Base-by-base conservation (phyloP, 2,113 vertebrate species). In the Syngnathoides biaculeatus region DNA sequence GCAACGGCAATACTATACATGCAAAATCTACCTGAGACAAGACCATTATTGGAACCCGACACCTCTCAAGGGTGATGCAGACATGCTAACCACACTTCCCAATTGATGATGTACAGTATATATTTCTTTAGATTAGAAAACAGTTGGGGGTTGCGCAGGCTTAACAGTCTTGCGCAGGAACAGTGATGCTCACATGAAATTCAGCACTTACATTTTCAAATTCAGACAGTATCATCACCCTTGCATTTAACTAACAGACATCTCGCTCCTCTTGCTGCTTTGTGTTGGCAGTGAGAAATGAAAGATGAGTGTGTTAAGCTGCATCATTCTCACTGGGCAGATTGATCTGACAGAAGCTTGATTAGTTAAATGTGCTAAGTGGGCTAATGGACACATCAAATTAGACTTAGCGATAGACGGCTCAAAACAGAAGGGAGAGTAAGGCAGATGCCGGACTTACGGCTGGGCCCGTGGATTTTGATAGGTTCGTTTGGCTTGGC, bases 401-500 rank as follows among this genome's bases (percentile, higher is more conserved):
- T 79, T 74, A 74, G 62, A 61, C 59, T 62, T 20, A 45, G 76
- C 0, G 58, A 3, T 64, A 15, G 71, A 58, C 73, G 69, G 76
- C 22, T 64, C 64, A 74, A 65, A 83, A 53, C 68, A 26, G 65
- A 82, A 19, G 0, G 22, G 75, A 80, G 80, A 80, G 69, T 7
- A 19, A 50, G 72, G 74, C 30, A 38, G 78, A 66, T 0, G 61
- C 58, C 8, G 64, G 77, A 89, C 88, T 98, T 90, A 99, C 96
- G 94, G 89, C 97, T 98, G 63, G 96, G 95, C 77, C 97, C 96
- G 0, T 95, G 97, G 89, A 98, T 96, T 92, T 96, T 98, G 92
- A 99, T 95, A 40, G 97, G 97, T 79, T 98, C 95, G 78, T 92
- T 93, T 86, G 92, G 89, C 92, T 88, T 90, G 82, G 93, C 91